Base-by-base conservation (phyloP, 92 coral and sea anemone species). In the Meandrina meandrites region DNA sequence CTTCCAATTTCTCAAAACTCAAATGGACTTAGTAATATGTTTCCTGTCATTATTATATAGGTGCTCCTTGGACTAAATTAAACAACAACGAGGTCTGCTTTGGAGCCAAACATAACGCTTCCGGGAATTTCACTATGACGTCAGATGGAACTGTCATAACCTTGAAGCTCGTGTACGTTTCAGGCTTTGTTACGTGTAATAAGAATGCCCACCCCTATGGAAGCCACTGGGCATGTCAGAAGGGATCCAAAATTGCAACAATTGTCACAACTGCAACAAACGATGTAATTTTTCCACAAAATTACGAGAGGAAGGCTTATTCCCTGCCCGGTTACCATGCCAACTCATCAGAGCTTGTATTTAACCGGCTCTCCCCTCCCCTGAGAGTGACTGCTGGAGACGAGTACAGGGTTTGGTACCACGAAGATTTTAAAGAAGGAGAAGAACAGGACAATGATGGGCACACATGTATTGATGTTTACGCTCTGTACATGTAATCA, bases 331-430 rank as follows among this genome's bases (percentile, higher is more conserved):
- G 84, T 69, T 62, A 60, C 75, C 27, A 80, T 42, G 14, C 15
- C 54, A 80, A 64, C 66, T 81, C 85, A 21, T 68, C 85, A 22
- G 77, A 48, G n/a, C 48, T 81, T 11, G n/a, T 81, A 18, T 81
- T 45, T 53, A n/a, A 45, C 4, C 28, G 10, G 24, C 45, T 35
- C 16, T 22, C 56, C n/a, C 51, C 64, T 24, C 78, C 78, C 17
- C 76, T 42, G 64, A 68, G 10, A 19, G 77, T 81, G 22, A 0
- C 37, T 5, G 76, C 60, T 37, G 77, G 77, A 5, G 85, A 81
- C 0, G 85, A 74, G 53, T 84, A 42, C 73, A 36, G 81, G 27
- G 30, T 84, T 74, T 84, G 88, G 88, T 84, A 74, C 35, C 48
- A 62, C 7, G 81, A 74, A 35, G 88, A 84, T 84, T 75, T 74